phyloP scores from a whole-genome alignment of 2,888 invertebrate species.

The Ferrisia virgata region DNA sequence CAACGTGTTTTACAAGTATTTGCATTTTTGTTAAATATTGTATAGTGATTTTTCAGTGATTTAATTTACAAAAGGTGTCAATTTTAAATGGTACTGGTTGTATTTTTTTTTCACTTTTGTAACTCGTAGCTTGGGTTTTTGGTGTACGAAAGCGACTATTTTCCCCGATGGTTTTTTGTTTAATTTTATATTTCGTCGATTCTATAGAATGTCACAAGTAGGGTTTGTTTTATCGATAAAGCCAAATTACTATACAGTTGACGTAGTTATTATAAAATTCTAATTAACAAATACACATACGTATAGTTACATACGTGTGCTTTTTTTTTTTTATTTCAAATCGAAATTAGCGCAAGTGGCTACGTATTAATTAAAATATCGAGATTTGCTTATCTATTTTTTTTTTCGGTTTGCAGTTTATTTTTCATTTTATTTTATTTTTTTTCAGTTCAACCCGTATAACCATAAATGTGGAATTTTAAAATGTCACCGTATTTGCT shows the following conservation, averaged over 20 bases:
- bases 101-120: neutral
- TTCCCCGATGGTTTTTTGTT: neutral
- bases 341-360: slow-evolving; percentile 20
- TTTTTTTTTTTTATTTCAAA: neutral
- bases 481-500: neutral
- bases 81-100: neutral
- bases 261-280: neutral
- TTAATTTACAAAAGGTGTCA: slow-evolving; percentile 18
- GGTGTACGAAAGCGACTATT: neutral
- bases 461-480: neutral
- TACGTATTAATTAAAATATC: slow-evolving; percentile 15
- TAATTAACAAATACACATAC: neutral
- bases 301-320: too few species aligned
- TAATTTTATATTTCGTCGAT: neutral
- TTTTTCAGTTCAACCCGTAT: neutral
- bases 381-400: neutral
- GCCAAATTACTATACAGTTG: neutral
- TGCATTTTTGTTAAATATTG: slow-evolving; percentile 14
- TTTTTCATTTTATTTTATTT: too few species aligned
- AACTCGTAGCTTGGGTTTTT: neutral
- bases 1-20: neutral
- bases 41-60: neutral
- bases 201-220: neutral
- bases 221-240: neutral
- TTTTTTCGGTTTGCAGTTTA: neutral